Evolutionary conservation across 2,888 invertebrate genomes (phyloP).

Genomic region (Melinaea marsaeus): DNA sequence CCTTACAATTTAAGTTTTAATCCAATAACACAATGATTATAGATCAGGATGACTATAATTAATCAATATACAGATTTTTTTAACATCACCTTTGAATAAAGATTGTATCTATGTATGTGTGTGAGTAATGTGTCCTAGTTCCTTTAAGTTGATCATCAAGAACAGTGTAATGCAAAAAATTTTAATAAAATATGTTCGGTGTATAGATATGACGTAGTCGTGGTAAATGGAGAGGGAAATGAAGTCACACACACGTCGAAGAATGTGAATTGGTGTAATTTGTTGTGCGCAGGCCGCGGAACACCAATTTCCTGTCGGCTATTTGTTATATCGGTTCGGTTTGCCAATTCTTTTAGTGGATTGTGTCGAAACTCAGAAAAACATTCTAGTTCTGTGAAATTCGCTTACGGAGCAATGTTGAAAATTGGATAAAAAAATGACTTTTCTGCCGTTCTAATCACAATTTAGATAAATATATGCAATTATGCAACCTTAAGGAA

Average conservation of each 20-base stretch:
- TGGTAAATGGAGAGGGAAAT: slow-evolving; percentile 18
- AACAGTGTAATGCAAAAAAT: background rate
- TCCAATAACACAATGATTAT: too few species aligned
- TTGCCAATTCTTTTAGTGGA: slow-evolving; percentile 33
- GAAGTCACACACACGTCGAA: slow-evolving; percentile 28
- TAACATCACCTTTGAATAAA: too few species aligned
- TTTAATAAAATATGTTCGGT: slow-evolving; percentile 7
- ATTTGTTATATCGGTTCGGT: slow-evolving; percentile 43
- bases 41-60: too few species aligned
- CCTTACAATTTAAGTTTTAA: too few species aligned
- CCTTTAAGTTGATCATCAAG: too few species aligned
- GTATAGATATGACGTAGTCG: slow-evolving; percentile 10
- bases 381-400: slow-evolving; percentile 33
- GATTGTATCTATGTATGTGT: too few species aligned
- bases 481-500: too few species aligned
- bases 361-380: slow-evolving; percentile 26
- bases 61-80: too few species aligned
- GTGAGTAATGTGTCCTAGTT: too few species aligned
- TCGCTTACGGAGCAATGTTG: background rate
- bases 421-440: background rate
- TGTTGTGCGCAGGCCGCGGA: slow-evolving; percentile 50
- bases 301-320: slow-evolving; percentile 51
- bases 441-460: too few species aligned
- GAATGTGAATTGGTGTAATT: slow-evolving; percentile 55
- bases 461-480: too few species aligned